These are phyloP conservation scores for Cercopithecus mitis DNA, from an alignment of 2,797 vertebrate genomes.

Conservation along the genomic window DNA sequence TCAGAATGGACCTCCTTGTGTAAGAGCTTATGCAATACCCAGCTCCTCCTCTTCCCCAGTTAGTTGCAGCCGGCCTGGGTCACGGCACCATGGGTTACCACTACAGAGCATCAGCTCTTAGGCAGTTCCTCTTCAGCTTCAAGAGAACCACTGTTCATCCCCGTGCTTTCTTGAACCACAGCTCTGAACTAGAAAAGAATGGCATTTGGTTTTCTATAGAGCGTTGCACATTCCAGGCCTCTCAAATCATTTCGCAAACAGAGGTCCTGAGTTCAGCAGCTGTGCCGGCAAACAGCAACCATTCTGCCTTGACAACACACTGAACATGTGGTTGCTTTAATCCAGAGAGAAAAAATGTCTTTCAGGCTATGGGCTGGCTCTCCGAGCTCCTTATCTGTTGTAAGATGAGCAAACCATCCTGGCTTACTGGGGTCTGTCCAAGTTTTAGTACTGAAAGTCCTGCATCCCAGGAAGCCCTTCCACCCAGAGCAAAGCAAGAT, in stretches of 20 bases:
- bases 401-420: background rate
- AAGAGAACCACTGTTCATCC: constrained; percentile 51
- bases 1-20: constrained; percentile 13
- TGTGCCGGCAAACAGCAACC: background rate
- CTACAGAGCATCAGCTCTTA: background rate
- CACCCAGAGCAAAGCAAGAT: background rate
- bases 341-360: background rate
- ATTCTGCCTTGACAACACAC: background rate
- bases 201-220: constrained; percentile 56
- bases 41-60: background rate
- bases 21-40: background rate
- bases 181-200: constrained; percentile 47
- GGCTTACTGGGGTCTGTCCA: background rate
- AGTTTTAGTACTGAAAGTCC: background rate
- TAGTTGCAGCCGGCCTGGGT: background rate
- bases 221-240: constrained; percentile 66
- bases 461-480: background rate
- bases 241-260: constrained; percentile 52
- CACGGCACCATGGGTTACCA: background rate
- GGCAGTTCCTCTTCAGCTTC: constrained; percentile 10
- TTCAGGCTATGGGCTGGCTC: background rate
- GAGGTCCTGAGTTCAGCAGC: constrained; percentile 17
- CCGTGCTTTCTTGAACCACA: constrained; percentile 29
- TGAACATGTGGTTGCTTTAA: background rate
- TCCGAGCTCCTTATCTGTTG: background rate